Percentiles rank a stretch among this genome's conserved stretches.
These are phyloP conservation scores for Eupithecia inturbata DNA, from an alignment of 2,888 invertebrate genomes.

Conservation along the genomic window DNA sequence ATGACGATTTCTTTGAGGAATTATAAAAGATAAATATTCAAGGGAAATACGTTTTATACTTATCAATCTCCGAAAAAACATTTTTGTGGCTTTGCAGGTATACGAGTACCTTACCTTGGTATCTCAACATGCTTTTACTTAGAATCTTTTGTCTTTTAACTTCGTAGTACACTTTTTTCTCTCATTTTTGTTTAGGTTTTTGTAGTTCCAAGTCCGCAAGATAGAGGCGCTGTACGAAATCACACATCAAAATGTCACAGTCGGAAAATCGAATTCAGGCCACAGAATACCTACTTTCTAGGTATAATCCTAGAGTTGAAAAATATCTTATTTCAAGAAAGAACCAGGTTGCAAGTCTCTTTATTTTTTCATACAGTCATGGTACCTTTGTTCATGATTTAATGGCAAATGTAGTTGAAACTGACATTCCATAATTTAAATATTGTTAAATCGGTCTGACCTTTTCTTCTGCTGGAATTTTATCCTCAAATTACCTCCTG, in stretches of 20 bases:
- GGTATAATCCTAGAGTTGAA: background rate
- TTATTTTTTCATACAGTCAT: background rate
- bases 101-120: too few species aligned
- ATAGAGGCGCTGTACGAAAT: too few species aligned
- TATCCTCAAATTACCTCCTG: background rate
- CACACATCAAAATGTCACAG: too few species aligned
- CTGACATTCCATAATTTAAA: background rate
- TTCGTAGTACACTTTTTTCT: background rate
- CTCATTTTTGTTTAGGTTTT: background rate
- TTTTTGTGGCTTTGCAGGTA: slow-evolving; percentile 4
- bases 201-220: background rate
- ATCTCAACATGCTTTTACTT: background rate
- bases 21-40: slow-evolving; percentile 14
- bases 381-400: background rate
- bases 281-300: too few species aligned
- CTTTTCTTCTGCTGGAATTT: background rate
- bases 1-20: slow-evolving; percentile 25
- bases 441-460: background rate
- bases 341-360: background rate
- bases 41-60: slow-evolving; percentile 9
- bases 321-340: background rate
- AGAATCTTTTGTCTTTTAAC: background rate
- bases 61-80: slow-evolving; percentile 1
- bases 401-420: background rate
- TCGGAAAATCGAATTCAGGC: too few species aligned